phyloP scores from a whole-genome alignment of 2,888 invertebrate species.

The Scotopteryx bipunctaria region DNA sequence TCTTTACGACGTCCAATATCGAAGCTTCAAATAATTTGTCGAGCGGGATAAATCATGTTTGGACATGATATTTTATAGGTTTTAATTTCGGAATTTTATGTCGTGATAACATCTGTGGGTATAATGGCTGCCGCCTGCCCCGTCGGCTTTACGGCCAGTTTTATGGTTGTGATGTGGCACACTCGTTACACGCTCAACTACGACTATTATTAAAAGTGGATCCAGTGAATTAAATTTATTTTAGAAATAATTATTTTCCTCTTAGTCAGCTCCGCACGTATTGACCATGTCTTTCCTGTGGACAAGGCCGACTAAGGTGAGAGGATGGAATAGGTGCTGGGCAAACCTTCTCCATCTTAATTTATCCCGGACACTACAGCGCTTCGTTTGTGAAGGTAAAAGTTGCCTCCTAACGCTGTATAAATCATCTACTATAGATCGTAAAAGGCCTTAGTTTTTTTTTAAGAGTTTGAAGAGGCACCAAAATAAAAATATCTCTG shows the following conservation, averaged over 20 bases:
- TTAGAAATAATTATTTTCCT: too few species aligned
- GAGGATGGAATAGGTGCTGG: too few species aligned
- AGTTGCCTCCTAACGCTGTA: too few species aligned
- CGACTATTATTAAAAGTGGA: slow-evolving; percentile 39
- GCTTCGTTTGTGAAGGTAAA: too few species aligned
- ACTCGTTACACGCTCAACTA: slow-evolving; percentile 46
- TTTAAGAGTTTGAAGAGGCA: too few species aligned
- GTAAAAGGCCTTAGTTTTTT: too few species aligned
- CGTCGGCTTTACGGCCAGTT: slow-evolving; percentile 61
- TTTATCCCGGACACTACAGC: too few species aligned
- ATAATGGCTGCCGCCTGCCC: slow-evolving; percentile 53
- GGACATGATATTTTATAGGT: slow-evolving; percentile 70
- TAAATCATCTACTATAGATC: too few species aligned
- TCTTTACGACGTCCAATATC: slow-evolving; percentile 61
- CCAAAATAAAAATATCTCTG: neutral
- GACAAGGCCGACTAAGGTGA: too few species aligned
- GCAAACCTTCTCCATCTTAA: too few species aligned
- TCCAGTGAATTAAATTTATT: neutral
- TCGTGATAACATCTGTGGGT: slow-evolving; percentile 74
- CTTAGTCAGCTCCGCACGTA: too few species aligned
- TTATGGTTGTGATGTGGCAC: slow-evolving; percentile 49
- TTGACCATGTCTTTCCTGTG: too few species aligned
- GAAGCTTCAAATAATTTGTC: slow-evolving; percentile 55
- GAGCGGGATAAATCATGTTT: slow-evolving; percentile 66
- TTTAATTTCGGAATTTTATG: slow-evolving; percentile 77